Percentiles rank a stretch among this genome's conserved stretches.
phyloP scores from a whole-genome alignment of 2,797 vertebrate genomes.

The Champsocephalus gunnari region DNA sequence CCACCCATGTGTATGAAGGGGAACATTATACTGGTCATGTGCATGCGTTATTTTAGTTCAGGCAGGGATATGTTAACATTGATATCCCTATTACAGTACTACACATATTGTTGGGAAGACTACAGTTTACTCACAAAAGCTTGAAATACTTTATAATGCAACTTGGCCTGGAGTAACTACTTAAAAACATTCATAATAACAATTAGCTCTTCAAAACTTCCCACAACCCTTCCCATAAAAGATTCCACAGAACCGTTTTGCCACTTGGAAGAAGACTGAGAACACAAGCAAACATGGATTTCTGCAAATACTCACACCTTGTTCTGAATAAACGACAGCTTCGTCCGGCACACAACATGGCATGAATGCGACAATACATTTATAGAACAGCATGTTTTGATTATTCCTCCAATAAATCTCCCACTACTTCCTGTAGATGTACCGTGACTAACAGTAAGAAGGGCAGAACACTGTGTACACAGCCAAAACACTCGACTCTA shows the following conservation, averaged over 20 bases:
- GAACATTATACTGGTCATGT: conserved; percentile 3
- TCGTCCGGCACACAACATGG: background rate
- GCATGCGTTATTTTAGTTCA: conserved; percentile 3
- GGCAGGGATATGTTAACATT: background rate
- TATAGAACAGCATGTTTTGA: conserved; percentile 3
- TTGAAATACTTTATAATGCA: conserved; percentile 3
- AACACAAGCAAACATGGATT: conserved; percentile 2
- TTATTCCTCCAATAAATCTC: conserved; percentile 9
- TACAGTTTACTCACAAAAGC: background rate
- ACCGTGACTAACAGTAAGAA: conserved; percentile 31
- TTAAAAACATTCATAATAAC: background rate
- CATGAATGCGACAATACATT: conserved; percentile 1
- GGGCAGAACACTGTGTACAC: conserved; percentile 24
- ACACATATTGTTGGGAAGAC: background rate
- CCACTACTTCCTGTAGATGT: background rate
- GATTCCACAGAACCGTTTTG: conserved; percentile 17
- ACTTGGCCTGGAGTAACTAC: background rate
- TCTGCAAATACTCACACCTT: conserved; percentile 38
- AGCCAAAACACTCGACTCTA: conserved; percentile 23
- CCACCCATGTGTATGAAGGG: background rate
- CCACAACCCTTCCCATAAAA: background rate
- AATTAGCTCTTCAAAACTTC: background rate
- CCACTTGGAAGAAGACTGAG: background rate
- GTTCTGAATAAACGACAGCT: conserved; percentile 22
- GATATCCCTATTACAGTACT: background rate